These are phyloP conservation scores for Aphyosemion australe DNA, from an alignment of 2,113 vertebrate species.

Conservation along the genomic window DNA sequence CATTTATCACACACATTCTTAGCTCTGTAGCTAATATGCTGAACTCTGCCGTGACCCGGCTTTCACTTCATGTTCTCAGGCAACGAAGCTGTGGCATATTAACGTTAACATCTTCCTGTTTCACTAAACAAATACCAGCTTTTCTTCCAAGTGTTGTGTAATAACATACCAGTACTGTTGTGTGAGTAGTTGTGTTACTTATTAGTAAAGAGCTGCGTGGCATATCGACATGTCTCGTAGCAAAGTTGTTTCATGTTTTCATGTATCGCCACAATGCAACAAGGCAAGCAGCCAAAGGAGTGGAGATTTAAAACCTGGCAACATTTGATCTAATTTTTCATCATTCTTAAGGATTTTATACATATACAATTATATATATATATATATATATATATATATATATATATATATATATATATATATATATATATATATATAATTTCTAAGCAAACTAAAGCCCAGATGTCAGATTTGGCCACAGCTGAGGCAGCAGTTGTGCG, in stretches of 20 bases:
- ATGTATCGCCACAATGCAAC: neutral
- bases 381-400: too few species aligned
- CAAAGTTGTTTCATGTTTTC: neutral
- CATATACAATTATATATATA: too few species aligned
- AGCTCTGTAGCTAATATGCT: slow-evolving; percentile 54
- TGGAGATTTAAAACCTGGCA: too few species aligned
- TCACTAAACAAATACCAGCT: slow-evolving; percentile 24
- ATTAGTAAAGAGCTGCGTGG: slow-evolving; percentile 59
- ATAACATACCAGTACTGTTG: slow-evolving; percentile 24
- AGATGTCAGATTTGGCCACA: neutral
- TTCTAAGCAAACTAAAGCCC: neutral
- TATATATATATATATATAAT: too few species aligned
- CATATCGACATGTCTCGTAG: slow-evolving; percentile 47
- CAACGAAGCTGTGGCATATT: slow-evolving; percentile 40
- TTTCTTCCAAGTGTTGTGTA: slow-evolving; percentile 65
- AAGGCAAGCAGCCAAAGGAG: neutral
- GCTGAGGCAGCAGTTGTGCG: slow-evolving; percentile 28
- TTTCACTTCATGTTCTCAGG: slow-evolving; percentile 53
- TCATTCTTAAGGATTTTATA: too few species aligned
- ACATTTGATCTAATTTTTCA: too few species aligned
- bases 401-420: too few species aligned
- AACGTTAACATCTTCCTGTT: slow-evolving; percentile 48
- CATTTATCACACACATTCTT: slow-evolving; percentile 67
- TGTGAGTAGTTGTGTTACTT: slow-evolving; percentile 58
- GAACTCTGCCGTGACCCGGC: slow-evolving; percentile 50